A percentile compares a stretch with the other conserved stretches of the same genome.
Evolutionary conservation across 2,888 invertebrate species (phyloP).

Genomic region (Parnassius mnemosyne): DNA sequence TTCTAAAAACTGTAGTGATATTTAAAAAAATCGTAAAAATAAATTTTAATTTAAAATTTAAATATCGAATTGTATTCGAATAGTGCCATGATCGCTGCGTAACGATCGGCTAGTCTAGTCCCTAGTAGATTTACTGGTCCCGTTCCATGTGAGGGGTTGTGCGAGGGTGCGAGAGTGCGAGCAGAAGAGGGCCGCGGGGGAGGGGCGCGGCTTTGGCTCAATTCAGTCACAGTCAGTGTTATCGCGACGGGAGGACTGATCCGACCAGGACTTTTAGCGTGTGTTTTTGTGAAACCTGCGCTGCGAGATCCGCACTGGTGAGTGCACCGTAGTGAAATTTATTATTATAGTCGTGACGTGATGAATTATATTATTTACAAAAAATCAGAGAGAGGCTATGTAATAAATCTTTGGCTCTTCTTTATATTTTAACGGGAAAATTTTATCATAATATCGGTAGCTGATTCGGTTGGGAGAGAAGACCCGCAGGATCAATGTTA

Average conservation of each 20-base stretch:
- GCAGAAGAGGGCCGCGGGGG: not conserved
- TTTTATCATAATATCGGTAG: too few species aligned
- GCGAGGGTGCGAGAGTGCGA: not conserved
- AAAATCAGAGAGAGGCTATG: not conserved
- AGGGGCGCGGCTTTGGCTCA: not conserved
- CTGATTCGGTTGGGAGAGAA: too few species aligned
- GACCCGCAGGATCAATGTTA: too few species aligned
- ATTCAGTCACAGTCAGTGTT: slow-evolving; percentile 14
- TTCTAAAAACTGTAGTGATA: too few species aligned
- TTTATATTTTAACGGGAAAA: too few species aligned
- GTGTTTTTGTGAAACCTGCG: not conserved
- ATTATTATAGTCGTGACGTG: not conserved
- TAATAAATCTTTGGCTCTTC: too few species aligned
- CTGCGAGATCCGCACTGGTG: slow-evolving; percentile 1
- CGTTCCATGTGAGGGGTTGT: slow-evolving; percentile 1
- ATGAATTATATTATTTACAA: not conserved
- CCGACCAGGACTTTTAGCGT: not conserved
- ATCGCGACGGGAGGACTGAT: slow-evolving; percentile 2
- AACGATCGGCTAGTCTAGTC: slow-evolving; percentile 19
- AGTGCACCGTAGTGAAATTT: not conserved
- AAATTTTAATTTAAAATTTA: not conserved
- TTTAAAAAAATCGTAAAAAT: too few species aligned
- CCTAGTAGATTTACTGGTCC: slow-evolving; percentile 20
- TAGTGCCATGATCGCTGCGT: slow-evolving; percentile 14
- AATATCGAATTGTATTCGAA: not conserved